Base-by-base conservation (phyloP, 1,140 invertebrate genomes). In the Brachionus sp. region DNA sequence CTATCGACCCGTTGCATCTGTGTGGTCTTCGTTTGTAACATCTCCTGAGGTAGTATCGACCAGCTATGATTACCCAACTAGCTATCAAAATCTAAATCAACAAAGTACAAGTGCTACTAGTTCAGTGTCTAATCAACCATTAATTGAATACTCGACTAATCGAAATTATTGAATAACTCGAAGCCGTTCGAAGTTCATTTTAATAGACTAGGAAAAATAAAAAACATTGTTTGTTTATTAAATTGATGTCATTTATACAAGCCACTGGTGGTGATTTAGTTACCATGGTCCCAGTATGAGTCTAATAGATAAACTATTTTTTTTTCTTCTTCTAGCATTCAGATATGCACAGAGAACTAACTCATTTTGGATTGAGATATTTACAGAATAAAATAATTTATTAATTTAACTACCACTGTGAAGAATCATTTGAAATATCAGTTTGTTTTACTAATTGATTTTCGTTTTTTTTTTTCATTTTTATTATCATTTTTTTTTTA, bases 401-500 rank as follows among this genome's bases (percentile, higher is more conserved):
- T 75, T 75, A 75, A 75, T 75, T 75, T 46, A 75, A 75, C 39
- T 46, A 46, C 70, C 42, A 46, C 70, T 75, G 70, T 75, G 70
- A 70, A 70, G 35, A 70, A 70, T 70, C 37, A 37, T 70, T 70
- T 35, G 13, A 37, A 37, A 70, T 39, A 37, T 70, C 35, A 39
- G 35, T 37, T 37, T 37, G 37, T 37, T 37, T 37, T 19, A 42
- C 33, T 37, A 70, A 70, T 35, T 35, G 25, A 35, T 70, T 70
- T 70, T 70, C 12, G 12, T 66, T 66, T 66, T 29, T 29, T 66
- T 66, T 25, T 29, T 23, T 29, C 37, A 7, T 37, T 37, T 39
- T 37, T 23, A 25, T 66, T 23, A 3, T 29, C 10, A 10, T 68
- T n/a, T n/a, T n/a, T n/a, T n/a, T n/a, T n/a, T n/a, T n/a, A n/a